These are phyloP conservation scores for Dicentrarchus labrax DNA, from an alignment of 2,113 vertebrate species.

Conservation along the genomic window DNA sequence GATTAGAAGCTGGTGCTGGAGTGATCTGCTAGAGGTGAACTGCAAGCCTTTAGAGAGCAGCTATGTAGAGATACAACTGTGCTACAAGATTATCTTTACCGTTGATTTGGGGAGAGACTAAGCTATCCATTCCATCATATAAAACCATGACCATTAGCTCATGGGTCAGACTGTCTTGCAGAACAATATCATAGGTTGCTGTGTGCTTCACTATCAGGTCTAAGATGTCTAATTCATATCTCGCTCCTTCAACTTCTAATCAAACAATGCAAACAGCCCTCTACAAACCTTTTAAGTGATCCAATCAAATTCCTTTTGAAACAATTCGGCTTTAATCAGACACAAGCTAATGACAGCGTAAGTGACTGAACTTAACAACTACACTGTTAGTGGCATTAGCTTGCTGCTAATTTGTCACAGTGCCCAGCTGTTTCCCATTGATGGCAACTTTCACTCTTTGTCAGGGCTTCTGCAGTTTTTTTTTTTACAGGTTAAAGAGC, in stretches of 20 bases:
- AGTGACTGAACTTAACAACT: too few relatives aligned
- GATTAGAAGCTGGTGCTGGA: slow-evolving; percentile 16
- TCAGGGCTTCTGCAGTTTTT: too few relatives aligned
- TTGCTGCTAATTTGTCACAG: neutral
- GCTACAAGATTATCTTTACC: neutral
- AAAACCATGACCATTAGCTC: neutral
- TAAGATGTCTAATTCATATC: neutral
- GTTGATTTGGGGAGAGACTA: neutral
- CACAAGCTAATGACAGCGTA: neutral
- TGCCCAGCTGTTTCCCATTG: neutral
- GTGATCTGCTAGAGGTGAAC: slow-evolving; percentile 7
- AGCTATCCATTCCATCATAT: neutral
- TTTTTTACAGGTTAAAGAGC: too few relatives aligned
- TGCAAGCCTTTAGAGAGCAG: neutral
- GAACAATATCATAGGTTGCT: neutral
- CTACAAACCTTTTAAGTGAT: neutral
- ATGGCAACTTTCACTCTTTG: too few relatives aligned
- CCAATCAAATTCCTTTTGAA: neutral
- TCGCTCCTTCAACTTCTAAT: neutral
- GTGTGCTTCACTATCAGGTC: neutral
- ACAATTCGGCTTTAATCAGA: neutral
- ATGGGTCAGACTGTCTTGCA: neutral
- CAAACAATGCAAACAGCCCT: neutral
- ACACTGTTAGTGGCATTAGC: too few relatives aligned
- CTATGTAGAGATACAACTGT: neutral